Base-by-base conservation (phyloP, 2,113 vertebrate genomes). In the Dipodomys ordii region DNA sequence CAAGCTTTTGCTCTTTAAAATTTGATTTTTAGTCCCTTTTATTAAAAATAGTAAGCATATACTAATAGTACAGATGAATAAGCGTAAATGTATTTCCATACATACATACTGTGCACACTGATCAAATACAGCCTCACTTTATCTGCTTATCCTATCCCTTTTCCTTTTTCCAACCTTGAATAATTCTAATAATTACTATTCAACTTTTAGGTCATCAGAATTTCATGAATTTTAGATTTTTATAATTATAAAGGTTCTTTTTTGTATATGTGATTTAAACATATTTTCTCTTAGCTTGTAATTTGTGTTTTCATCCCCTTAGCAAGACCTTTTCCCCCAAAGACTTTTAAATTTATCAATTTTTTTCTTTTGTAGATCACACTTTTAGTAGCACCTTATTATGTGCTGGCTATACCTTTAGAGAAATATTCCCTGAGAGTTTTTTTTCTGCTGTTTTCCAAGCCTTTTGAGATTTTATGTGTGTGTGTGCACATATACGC, bases 331-430 rank as follows among this genome's bases (percentile, higher is more conserved):
- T 93, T 91, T 4, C 78, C 5, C 81, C 25, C 65, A 16, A 6
- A 90, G 90, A 80, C 20, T n/a, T 90, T 90, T 92, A 86, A 74
- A 74, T 71, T 83, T 64, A 53, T 28, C 30, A 92, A 25, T 30
- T 89, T 96, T 83, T 83, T 62, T 60, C 60, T 92, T 82, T 46
- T 85, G 77, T 79, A 6, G 46, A 64, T 83, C 46, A 87, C 74
- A 35, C 20, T 91, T 93, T 88, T 28, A 19, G 60, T 69, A 68
- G 46, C 22, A 88, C 84, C 81, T 83, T 88, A 19, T 81, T 82
- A 35, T 65, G 10, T 94, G 13, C 6, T 65, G 32, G 27, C 64
- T 89, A 73, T 46, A 68, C 22, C 25, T 93, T 90, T 72, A 68
- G 28, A 84, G 35, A 77, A 92, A 81, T 7, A 83, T 69, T 91